phyloP scores from a whole-genome alignment of 2,113 vertebrate genomes.

The Myotis brandtii region DNA sequence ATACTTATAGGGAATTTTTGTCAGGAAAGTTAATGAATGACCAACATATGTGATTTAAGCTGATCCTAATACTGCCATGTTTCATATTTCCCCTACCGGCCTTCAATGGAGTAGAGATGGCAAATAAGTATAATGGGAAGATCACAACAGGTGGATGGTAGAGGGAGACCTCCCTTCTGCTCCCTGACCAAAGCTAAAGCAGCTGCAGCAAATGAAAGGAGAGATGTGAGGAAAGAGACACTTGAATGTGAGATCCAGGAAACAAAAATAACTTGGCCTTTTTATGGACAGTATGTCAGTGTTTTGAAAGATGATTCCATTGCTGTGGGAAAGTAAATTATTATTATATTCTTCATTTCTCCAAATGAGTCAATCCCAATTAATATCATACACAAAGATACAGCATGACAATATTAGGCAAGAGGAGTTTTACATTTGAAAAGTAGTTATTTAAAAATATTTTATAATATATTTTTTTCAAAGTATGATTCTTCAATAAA shows the following conservation, averaged over 20 bases:
- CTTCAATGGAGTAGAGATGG: not conserved
- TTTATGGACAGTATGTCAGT: not conserved
- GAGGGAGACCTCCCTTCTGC: not conserved
- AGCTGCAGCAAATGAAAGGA: not conserved
- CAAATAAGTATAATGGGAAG: not conserved
- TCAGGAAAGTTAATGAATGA: not conserved
- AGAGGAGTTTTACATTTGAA: not conserved
- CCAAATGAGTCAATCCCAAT: not conserved
- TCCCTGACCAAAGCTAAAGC: not conserved
- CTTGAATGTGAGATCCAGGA: not conserved
- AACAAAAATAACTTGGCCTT: not conserved
- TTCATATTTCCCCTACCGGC: not conserved
- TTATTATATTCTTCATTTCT: not conserved
- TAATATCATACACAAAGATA: not conserved
- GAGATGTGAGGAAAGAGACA: not conserved
- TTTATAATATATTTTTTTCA: not conserved
- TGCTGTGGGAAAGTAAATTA: not conserved
- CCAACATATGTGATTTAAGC: not conserved
- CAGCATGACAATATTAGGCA: not conserved
- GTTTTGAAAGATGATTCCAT: not conserved
- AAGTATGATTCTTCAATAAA: slow-evolving; percentile 43
- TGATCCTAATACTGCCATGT: not conserved
- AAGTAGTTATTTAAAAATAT: not conserved
- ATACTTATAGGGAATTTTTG: not conserved
- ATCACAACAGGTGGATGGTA: not conserved